Percentiles rank a stretch among this genome's conserved stretches.
Evolutionary conservation across 64 coral and sea anemone genomes (phyloP).

Genomic region (Trachythela sp.): DNA sequence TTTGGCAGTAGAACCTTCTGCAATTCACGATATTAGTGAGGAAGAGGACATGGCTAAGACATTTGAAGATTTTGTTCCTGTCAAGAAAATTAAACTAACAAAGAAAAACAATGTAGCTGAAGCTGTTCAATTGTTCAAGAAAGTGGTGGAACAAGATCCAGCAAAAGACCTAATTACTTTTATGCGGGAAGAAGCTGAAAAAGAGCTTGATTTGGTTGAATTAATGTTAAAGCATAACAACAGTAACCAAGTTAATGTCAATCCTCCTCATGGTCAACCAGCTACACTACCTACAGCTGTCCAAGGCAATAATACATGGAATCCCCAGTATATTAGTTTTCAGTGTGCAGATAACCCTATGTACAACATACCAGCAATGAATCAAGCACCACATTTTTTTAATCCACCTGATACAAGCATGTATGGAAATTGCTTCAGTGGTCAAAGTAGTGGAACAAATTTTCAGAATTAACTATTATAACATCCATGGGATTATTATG

Average conservation of each 20-base stretch:
- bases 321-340: no score
- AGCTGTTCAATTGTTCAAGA: neutral
- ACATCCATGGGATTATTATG: no score
- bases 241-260: neutral
- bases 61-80: neutral
- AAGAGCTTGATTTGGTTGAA: slow-evolving; percentile 8
- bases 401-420: no score
- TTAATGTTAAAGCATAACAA: neutral
- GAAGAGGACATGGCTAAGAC: neutral
- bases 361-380: no score
- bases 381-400: no score
- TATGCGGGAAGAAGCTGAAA: neutral
- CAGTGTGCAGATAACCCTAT: no score
- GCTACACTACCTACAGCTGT: neutral
- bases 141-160: neutral
- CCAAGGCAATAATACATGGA: neutral
- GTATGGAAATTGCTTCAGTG: no score
- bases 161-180: neutral
- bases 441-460: no score
- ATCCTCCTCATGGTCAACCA: neutral
- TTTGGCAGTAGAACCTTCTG: slow-evolving; percentile 15
- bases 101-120: neutral
- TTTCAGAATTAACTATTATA: no score
- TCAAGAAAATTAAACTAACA: neutral
- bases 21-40: neutral